These are phyloP conservation scores for Eristalis tenax DNA, from an alignment of 2,888 invertebrate species.

Conservation along the genomic window DNA sequence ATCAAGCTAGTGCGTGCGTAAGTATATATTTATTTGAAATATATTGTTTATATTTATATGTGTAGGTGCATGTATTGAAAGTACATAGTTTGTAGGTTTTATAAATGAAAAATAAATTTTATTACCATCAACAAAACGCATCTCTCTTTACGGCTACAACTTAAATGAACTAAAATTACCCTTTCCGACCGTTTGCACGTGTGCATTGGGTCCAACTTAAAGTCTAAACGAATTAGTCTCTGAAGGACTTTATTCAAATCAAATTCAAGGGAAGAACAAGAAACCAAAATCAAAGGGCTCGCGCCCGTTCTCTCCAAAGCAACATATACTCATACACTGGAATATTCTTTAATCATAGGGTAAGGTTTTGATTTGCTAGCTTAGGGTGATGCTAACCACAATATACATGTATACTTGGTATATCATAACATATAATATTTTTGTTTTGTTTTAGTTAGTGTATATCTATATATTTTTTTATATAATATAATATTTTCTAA, in stretches of 20 bases:
- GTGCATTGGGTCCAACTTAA: not conserved
- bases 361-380: not conserved
- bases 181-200: not conserved
- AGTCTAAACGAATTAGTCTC: not conserved
- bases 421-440: constrained; percentile 41
- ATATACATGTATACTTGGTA: constrained; percentile 49
- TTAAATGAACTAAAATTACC: not conserved
- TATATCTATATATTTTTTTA: constrained; percentile 45
- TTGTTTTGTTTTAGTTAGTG: constrained; percentile 33
- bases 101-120: constrained; percentile 41
- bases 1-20: not conserved
- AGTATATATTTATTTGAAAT: not conserved
- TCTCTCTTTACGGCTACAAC: not conserved
- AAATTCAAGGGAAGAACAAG: not conserved
- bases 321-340: constrained; percentile 1
- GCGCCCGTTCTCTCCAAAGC: not conserved
- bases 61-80: not conserved
- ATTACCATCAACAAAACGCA: constrained; percentile 29
- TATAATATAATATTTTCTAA: constrained; percentile 50
- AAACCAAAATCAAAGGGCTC: not conserved
- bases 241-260: not conserved
- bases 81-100: not conserved
- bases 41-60: not conserved
- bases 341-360: constrained; percentile 12
- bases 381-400: constrained; percentile 23